Evolutionary conservation across 2,888 invertebrate species (phyloP).

Genomic region (Leptodirus hochenwartii): DNA sequence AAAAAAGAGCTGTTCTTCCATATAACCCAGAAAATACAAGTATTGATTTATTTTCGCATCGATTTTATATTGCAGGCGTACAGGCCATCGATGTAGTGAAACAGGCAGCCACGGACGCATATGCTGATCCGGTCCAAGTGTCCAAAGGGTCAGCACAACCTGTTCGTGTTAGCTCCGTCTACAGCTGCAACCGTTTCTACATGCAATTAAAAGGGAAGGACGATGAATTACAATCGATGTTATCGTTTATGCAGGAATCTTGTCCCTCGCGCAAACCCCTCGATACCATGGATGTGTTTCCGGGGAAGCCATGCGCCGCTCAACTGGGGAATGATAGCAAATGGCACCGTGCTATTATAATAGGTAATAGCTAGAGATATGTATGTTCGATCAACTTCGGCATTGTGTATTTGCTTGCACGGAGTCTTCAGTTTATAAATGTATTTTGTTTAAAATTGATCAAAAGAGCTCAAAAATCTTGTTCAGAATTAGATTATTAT

Average conservation of each 20-base stretch:
- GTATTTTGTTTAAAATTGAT: too few species aligned
- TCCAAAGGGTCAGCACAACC: slow-evolving; percentile 27
- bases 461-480: too few species aligned
- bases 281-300: slow-evolving; percentile 27
- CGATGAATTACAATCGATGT: slow-evolving; percentile 41
- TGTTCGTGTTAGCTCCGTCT: slow-evolving; percentile 44
- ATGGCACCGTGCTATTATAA: slow-evolving; percentile 82
- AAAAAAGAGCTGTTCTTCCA: too few species aligned
- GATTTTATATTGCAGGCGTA: too few species aligned
- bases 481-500: too few species aligned
- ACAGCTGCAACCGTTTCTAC: slow-evolving; percentile 54
- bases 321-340: slow-evolving; percentile 60
- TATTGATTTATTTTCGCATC: too few species aligned
- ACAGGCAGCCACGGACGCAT: slow-evolving; percentile 20
- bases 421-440: too few species aligned
- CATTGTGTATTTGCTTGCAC: too few species aligned
- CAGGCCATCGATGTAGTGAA: slow-evolving; percentile 40
- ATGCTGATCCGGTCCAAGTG: slow-evolving; percentile 21
- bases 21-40: too few species aligned
- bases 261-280: slow-evolving; percentile 27
- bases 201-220: slow-evolving; percentile 47
- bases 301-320: slow-evolving; percentile 57
- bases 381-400: too few species aligned
- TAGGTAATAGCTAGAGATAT: too few species aligned
- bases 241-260: slow-evolving; percentile 43